Evolutionary conservation across 2,888 invertebrate genomes (phyloP).

Genomic region (Ypsolopha sequella): DNA sequence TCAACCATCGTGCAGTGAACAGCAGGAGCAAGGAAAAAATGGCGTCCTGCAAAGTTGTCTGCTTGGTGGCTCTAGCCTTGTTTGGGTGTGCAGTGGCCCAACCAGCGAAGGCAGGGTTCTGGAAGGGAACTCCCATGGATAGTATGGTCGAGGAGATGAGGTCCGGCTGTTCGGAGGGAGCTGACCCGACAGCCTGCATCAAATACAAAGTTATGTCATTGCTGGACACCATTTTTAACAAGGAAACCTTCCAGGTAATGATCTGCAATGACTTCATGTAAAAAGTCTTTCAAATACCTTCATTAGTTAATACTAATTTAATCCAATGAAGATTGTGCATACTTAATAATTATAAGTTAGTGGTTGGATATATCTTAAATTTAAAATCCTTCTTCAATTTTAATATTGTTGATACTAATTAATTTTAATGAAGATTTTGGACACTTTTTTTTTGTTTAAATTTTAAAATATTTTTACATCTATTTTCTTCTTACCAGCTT

Average conservation of each 20-base stretch:
- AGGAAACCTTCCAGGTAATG: constrained; percentile 82
- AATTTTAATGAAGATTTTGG: too few relatives aligned
- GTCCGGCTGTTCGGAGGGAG: constrained; percentile 79
- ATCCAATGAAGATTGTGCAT: constrained; percentile 8
- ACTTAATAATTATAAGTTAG: constrained; percentile 1
- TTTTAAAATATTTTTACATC: background rate
- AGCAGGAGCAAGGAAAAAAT: constrained; percentile 43
- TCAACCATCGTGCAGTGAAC: constrained; percentile 52
- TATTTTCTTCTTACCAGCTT: constrained; percentile 59
- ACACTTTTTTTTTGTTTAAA: too few relatives aligned
- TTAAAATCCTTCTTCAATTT: too few relatives aligned
- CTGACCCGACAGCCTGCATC: constrained; percentile 84
- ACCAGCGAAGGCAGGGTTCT: constrained; percentile 75
- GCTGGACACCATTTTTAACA: constrained; percentile 82
- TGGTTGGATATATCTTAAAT: background rate
- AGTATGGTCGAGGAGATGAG: constrained; percentile 82
- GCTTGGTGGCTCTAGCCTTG: constrained; percentile 60
- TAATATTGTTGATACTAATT: too few relatives aligned
- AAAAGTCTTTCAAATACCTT: background rate
- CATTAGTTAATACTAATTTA: too few relatives aligned
- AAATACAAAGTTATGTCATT: constrained; percentile 86
- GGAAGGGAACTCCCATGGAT: constrained; percentile 80
- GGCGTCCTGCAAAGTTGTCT: constrained; percentile 62
- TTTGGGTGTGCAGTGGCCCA: constrained; percentile 72
- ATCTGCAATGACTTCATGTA: too few relatives aligned